Evolutionary conservation across 2,888 invertebrate species (phyloP).

Genomic region (Eupithecia pulchellata): DNA sequence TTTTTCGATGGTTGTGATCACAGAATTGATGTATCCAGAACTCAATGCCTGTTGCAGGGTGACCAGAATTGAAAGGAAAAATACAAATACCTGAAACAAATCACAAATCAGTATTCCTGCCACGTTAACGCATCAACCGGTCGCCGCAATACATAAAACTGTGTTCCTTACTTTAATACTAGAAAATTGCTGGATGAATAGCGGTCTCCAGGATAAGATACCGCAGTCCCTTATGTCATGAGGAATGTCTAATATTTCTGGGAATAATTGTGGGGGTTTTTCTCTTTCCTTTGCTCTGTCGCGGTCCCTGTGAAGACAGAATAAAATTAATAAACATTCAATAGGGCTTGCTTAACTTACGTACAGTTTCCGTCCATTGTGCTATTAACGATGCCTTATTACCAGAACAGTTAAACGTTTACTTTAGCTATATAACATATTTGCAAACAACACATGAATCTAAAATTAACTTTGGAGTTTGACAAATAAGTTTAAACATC

Average conservation of each 20-base stretch:
- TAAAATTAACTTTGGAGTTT: no score
- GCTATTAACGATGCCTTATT: background rate
- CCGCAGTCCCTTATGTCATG: slow-evolving; percentile 94
- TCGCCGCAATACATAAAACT: slow-evolving; percentile 3
- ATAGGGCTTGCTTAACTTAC: background rate
- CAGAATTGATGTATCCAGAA: slow-evolving; percentile 96
- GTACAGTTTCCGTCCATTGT: background rate
- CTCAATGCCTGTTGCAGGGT: slow-evolving; percentile 96
- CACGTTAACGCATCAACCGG: background rate
- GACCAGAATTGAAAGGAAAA: slow-evolving; percentile 94
- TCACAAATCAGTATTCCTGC: slow-evolving; percentile 21
- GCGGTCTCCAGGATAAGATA: slow-evolving; percentile 93
- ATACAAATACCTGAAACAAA: slow-evolving; percentile 91
- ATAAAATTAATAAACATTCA: slow-evolving; percentile 22
- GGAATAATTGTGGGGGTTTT: slow-evolving; percentile 84
- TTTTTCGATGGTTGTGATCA: slow-evolving; percentile 98
- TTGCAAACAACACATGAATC: background rate
- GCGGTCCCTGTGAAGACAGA: slow-evolving; percentile 70
- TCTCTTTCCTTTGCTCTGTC: slow-evolving; percentile 85
- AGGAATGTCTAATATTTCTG: slow-evolving; percentile 87
- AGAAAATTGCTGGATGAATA: slow-evolving; percentile 94
- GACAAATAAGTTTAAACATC: no score
- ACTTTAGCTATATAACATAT: background rate
- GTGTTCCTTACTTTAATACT: slow-evolving; percentile 90
- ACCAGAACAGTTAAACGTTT: background rate